Base-by-base conservation (phyloP, 2,797 vertebrate species). In the Sebastes itinus region DNA sequence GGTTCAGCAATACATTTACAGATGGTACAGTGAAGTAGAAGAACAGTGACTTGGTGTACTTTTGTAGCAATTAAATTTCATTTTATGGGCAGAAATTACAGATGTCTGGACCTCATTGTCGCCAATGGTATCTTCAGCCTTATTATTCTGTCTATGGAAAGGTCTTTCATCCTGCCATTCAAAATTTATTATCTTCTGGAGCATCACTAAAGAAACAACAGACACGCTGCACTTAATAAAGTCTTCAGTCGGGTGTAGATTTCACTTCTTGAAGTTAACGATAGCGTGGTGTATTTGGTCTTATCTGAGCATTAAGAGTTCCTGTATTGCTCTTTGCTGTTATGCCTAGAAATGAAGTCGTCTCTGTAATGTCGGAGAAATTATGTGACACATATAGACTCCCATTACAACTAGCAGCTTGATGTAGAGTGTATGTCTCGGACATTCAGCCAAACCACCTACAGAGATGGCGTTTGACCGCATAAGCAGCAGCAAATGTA, bases 381-480 rank as follows among this genome's bases (percentile, higher is more conserved):
- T 78, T 4, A 76, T 68, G 67, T 82, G 80, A 86, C 81, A 63
- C 80, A 78, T 72, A 65, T 14, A 55, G 64, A 55, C 18, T 59
- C 55, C 60, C 32, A 66, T 83, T 69, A 80, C 56, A 77, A 54
- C 42, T 65, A 32, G 62, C 68, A 74, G 4, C 60, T 49, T 84
- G 65, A 85, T 72, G 63, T 49, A 83, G 54, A 30, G 71, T 73
- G 11, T 38, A 65, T 75, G 27, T 84, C 49, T 77, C 4, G 1
- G 81, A 67, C 74, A 52, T 70, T 76, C 9, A 38, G 72, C 77
- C 83, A 88, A 85, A 87, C 78, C 76, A 78, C 78, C 85, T 46
- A 75, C 72, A 68, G 64, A 68, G 71, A 78, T 56, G 67, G 4
- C 0, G 20, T 32, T 67, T 72, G 72, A 28, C 72, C 13, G 12